These are phyloP conservation scores for Cliona cf. orientalis DNA, from an alignment of 37 sponge, comb jelly and placozoan genomes.

Conservation along the genomic window DNA sequence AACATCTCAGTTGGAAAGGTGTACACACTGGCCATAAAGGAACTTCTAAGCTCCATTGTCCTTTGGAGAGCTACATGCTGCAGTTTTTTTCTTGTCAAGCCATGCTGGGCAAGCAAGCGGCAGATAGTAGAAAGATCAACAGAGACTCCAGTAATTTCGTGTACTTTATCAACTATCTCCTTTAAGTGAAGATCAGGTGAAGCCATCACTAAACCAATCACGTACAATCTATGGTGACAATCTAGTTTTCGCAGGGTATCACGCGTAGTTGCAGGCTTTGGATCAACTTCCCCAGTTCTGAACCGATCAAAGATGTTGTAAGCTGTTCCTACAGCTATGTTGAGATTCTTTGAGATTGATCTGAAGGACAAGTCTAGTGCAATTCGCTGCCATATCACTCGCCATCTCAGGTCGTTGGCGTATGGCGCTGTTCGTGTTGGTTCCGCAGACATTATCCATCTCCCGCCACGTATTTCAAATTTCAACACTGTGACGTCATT, in stretches of 20 bases:
- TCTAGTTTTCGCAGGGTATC: not conserved
- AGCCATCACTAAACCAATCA: not conserved
- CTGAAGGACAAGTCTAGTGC: not conserved
- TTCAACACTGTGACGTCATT: too few species aligned
- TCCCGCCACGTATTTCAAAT: too few species aligned
- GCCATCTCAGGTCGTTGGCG: too few species aligned
- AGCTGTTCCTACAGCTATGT: not conserved
- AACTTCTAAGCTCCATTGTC: not conserved
- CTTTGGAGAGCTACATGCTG: slow-evolving; percentile 9
- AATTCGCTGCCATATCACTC: too few species aligned
- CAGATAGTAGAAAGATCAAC: not conserved
- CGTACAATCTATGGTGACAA: not conserved
- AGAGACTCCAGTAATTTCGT: not conserved
- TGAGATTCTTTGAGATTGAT: not conserved
- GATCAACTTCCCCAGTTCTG: not conserved
- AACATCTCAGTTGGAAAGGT: too few species aligned
- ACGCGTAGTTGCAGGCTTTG: not conserved
- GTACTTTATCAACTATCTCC: not conserved
- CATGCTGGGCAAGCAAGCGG: not conserved
- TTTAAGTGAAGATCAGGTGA: not conserved
- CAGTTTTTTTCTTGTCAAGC: not conserved
- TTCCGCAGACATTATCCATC: too few species aligned
- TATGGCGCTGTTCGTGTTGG: not conserved
- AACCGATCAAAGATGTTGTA: not conserved
- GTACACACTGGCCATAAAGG: too few species aligned